Evolutionary conservation across 2,888 invertebrate genomes (phyloP), one percentile per base, ranked within the genome.

Genomic region (Dicyrtoma fusca): DNA sequence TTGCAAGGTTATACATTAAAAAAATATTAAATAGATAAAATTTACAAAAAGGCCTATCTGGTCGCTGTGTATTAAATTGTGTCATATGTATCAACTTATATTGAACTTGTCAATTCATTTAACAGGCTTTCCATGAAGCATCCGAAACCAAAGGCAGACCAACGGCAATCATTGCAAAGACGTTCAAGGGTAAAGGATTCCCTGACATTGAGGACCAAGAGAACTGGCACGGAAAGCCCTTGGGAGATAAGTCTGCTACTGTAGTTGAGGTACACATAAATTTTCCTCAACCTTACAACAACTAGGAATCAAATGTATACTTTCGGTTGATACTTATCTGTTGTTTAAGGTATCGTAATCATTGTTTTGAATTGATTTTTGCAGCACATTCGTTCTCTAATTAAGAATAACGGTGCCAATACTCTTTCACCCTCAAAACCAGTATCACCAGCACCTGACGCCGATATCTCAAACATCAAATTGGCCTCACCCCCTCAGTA

Each of bases 221-320:
- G 72, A 95, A 96, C 85, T 99, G 97, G 97, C 99, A 99, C 83
- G 99, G 99, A 66, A 99, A 99, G 84, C 91, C 99, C 0, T 85
- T 99, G 73, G 97, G 95, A 0, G 90, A 88, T 66, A 91, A 93
- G 75, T 89, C 92, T 0, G 89, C 90, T 0, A 88, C 86, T 79
- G 88, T 92, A 11, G 83, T 90, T 73, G 82, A 85, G 81, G 89
- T 89, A 83, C 72, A n/a, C n/a, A 21, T 63, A 55, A 44, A 68
- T 25, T 65, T 62, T n/a, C n/a, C n/a, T n/a, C n/a, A n/a, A n/a
- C n/a, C n/a, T n/a, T n/a, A 17, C 8, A 8, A 19, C 11, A n/a
- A 21, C 25, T 55, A 55, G 5, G n/a, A 55, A 3, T 25, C 23
- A 57, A 21, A 57, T 21, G 23, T 55, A 1, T 23, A 21, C 21